Conservation (phyloP, 2,797 vertebrate genomes). For the Sternarchorhynchus goeldii region DNA sequence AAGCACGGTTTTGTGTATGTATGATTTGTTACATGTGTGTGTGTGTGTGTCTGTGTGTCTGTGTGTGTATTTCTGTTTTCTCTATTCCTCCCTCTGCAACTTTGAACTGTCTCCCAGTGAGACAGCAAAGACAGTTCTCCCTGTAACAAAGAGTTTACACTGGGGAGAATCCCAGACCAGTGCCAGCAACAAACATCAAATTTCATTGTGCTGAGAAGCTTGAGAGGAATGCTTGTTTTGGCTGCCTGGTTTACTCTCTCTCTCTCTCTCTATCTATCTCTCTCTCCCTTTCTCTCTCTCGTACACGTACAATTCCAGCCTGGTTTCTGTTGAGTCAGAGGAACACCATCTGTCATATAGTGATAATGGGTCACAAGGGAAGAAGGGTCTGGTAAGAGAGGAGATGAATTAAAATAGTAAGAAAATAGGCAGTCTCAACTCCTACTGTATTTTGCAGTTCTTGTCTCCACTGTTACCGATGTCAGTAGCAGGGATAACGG, state of each 20-base stretch:
- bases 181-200: slow-evolving; percentile 43
- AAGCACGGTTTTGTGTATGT: slow-evolving; percentile 16
- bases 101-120: slow-evolving; percentile 29
- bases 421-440: slow-evolving; percentile 66
- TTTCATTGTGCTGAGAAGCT: slow-evolving; percentile 48
- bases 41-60: slow-evolving; percentile 21
- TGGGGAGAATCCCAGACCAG: slow-evolving; percentile 29
- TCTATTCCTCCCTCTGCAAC: slow-evolving; percentile 5
- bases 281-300: background rate
- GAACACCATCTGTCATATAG: slow-evolving; percentile 75
- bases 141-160: slow-evolving; percentile 37
- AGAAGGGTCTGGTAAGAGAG: slow-evolving; percentile 66
- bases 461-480: slow-evolving; percentile 28
- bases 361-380: slow-evolving; percentile 79
- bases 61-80: slow-evolving; percentile 9
- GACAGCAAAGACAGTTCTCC: slow-evolving; percentile 21
- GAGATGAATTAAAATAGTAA: slow-evolving; percentile 68
- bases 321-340: slow-evolving; percentile 62
- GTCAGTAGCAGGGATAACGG: slow-evolving; percentile 19
- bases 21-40: slow-evolving; percentile 6
- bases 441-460: slow-evolving; percentile 41
- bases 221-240: slow-evolving; percentile 50
- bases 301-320: slow-evolving; percentile 64
- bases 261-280: background rate
- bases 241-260: slow-evolving; percentile 44